Conservation (phyloP, 2,888 invertebrate genomes). For the Heteromurus nitidus region DNA sequence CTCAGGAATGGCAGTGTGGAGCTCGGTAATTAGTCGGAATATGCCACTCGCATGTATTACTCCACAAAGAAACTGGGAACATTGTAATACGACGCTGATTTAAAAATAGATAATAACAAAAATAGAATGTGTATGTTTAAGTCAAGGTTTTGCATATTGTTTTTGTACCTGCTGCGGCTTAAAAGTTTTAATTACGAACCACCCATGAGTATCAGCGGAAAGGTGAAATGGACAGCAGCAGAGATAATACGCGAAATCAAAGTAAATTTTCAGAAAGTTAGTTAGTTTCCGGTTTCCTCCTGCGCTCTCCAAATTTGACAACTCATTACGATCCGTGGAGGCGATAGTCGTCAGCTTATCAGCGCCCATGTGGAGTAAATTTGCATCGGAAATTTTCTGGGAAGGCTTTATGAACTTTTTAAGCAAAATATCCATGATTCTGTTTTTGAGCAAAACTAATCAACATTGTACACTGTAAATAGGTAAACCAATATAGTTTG, state of each 20-base stretch:
- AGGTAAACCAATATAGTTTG: too few species aligned
- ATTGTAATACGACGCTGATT: background rate
- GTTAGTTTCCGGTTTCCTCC: background rate
- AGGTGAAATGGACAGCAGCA: slow-evolving; percentile 48
- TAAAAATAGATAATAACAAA: background rate
- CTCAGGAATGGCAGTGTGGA: slow-evolving; percentile 5
- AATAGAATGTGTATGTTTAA: background rate
- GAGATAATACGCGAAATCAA: slow-evolving; percentile 50
- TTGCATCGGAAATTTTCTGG: background rate
- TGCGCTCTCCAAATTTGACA: background rate
- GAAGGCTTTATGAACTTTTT: background rate
- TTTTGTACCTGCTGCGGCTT: slow-evolving; percentile 46
- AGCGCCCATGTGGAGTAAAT: background rate
- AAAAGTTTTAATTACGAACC: slow-evolving; percentile 42
- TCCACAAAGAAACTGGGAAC: slow-evolving; percentile 29
- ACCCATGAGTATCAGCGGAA: background rate
- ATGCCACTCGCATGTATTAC: slow-evolving; percentile 22
- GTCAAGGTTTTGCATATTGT: background rate
- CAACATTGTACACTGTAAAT: too few species aligned
- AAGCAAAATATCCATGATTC: background rate
- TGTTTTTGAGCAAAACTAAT: too few species aligned
- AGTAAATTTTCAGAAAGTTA: slow-evolving; percentile 47
- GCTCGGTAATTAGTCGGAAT: slow-evolving; percentile 29
- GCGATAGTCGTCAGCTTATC: background rate
- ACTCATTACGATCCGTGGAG: background rate